A percentile compares a stretch with the other conserved stretches of the same genome.
phyloP scores from a whole-genome alignment of 2,888 invertebrate genomes.

The Ormia ochracea region DNA sequence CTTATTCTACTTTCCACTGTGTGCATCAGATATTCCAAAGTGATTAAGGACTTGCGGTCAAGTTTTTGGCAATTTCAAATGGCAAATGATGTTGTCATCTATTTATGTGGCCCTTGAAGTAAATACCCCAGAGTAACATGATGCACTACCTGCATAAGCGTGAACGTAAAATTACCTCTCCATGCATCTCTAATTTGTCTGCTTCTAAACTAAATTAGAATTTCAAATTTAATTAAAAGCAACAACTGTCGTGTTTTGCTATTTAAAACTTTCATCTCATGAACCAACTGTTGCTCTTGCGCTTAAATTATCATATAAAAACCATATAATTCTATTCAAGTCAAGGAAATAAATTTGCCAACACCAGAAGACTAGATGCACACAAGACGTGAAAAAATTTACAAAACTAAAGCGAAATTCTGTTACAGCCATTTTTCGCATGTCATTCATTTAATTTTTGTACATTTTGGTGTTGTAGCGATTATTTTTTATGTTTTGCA shows the following conservation, averaged over 20 bases:
- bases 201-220: not conserved
- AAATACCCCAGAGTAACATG: no score
- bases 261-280: not conserved
- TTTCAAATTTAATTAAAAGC: not conserved
- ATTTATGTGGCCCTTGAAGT: no score
- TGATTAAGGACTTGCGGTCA: no score
- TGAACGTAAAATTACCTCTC: not conserved
- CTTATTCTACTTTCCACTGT: no score
- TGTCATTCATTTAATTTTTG: constrained; percentile 53
- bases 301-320: constrained; percentile 44
- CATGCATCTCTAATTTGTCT: not conserved
- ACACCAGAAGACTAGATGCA: not conserved
- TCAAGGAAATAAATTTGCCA: constrained; percentile 28
- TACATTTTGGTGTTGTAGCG: constrained; percentile 11
- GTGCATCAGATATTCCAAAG: no score
- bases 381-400: not conserved
- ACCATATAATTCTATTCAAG: constrained; percentile 37
- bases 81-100: no score
- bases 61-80: no score
- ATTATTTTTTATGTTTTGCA: not conserved
- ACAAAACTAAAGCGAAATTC: constrained; percentile 33
- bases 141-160: no score
- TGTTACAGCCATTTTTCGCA: constrained; percentile 48
- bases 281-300: not conserved
- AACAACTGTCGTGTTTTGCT: not conserved